Percentiles rank a stretch among this genome's conserved stretches.
These are phyloP conservation scores for Perithous albicinctus DNA, from an alignment of 2,888 invertebrate species.

Conservation along the genomic window DNA sequence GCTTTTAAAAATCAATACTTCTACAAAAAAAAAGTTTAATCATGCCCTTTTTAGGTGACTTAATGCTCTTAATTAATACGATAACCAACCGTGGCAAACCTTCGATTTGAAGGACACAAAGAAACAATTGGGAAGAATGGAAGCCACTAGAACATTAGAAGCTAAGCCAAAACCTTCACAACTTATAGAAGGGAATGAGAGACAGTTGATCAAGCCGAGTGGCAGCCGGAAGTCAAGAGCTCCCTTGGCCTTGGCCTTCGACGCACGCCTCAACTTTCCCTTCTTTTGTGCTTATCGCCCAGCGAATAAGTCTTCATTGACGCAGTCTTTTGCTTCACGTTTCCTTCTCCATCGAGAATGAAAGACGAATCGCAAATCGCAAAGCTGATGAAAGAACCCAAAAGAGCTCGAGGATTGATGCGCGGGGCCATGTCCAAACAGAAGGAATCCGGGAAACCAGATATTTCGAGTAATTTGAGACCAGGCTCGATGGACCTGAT, in stretches of 20 bases:
- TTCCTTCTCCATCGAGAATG: background rate
- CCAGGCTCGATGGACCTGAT: conserved; percentile 39
- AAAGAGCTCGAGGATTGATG: conserved; percentile 10
- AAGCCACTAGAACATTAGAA: too few species aligned
- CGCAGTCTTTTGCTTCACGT: background rate
- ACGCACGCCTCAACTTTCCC: conserved; percentile 15
- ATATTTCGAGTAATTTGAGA: conserved; percentile 56
- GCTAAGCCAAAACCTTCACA: too few species aligned
- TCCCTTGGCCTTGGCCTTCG: conserved; percentile 29
- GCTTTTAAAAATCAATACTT: too few species aligned
- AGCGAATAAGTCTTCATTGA: conserved; percentile 1
- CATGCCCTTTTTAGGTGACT: too few species aligned
- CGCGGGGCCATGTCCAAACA: background rate
- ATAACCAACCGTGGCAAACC: too few species aligned
- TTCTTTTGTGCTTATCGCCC: conserved; percentile 19
- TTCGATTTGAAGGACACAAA: too few species aligned
- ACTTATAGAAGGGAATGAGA: too few species aligned
- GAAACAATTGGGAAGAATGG: too few species aligned
- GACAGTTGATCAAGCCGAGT: background rate
- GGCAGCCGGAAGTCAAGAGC: conserved; percentile 30
- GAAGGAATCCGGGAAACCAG: conserved; percentile 53
- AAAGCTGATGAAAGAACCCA: conserved; percentile 3
- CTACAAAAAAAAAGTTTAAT: too few species aligned
- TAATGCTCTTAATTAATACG: too few species aligned
- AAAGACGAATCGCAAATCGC: background rate